These are phyloP conservation scores for Alosa sapidissima DNA, from an alignment of 2,797 vertebrate species.

Conservation along the genomic window DNA sequence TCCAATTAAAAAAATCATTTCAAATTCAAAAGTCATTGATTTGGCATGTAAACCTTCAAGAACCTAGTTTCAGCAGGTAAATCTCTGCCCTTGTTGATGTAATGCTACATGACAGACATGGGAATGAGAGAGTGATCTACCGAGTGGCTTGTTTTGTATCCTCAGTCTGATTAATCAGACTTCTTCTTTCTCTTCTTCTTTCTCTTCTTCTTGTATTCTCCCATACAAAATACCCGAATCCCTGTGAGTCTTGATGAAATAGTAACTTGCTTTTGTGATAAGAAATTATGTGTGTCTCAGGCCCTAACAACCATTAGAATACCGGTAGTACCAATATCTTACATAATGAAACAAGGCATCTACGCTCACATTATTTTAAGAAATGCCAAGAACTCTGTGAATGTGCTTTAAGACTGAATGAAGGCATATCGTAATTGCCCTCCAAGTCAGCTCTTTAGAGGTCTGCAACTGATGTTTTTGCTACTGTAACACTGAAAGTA, in stretches of 20 bases:
- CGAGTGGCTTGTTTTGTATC: no score
- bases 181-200: not conserved
- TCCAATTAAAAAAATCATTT: no score
- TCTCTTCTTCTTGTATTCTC: not conserved
- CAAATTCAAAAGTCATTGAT: no score
- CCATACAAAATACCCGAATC: not conserved
- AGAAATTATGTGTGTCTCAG: not conserved
- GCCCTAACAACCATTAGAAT: not conserved
- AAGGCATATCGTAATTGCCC: not conserved
- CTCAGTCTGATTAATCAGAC: not conserved
- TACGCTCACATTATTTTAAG: not conserved
- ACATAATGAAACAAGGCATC: not conserved
- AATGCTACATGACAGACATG: no score
- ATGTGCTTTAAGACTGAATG: not conserved
- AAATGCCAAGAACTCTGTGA: not conserved
- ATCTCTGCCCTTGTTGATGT: no score
- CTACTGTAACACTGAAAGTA: conserved; percentile 37
- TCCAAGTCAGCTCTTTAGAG: not conserved
- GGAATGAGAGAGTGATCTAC: no score
- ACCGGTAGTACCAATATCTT: not conserved
- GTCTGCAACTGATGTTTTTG: not conserved
- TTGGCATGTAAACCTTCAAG: no score
- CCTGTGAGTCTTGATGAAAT: not conserved
- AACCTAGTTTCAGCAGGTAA: no score
- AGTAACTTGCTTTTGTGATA: not conserved